phyloP scores from a whole-genome alignment of 2,888 invertebrate genomes.

The Metacarcinus magister region DNA sequence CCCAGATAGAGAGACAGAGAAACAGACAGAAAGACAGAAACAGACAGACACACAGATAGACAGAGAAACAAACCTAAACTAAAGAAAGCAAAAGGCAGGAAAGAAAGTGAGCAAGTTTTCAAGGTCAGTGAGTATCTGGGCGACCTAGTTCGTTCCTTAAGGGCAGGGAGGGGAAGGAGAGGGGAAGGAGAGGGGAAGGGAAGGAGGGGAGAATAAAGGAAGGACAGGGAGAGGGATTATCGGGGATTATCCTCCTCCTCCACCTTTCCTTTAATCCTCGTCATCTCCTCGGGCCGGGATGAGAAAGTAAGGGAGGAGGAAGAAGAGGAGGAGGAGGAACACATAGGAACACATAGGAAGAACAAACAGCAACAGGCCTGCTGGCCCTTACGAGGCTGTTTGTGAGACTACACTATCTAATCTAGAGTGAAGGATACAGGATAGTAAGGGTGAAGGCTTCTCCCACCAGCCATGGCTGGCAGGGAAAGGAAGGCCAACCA shows the following conservation, averaged over 20 bases:
- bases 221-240: not conserved
- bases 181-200: not conserved
- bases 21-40: not conserved
- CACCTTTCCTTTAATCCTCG: not conserved
- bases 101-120: constrained; percentile 31
- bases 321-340: not conserved
- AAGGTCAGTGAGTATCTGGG: not conserved
- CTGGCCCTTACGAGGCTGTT: no score
- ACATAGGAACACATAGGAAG: no score
- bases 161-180: not conserved
- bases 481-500: not conserved
- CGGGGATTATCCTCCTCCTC: not conserved
- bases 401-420: no score
- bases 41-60: not conserved
- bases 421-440: no score
- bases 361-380: not conserved
- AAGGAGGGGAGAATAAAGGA: not conserved
- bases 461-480: no score
- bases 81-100: not conserved
- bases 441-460: no score
- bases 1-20: not conserved
- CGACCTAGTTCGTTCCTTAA: not conserved
- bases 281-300: not conserved
- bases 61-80: not conserved
- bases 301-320: constrained; percentile 3